Base-by-base conservation (phyloP, 2,888 invertebrate genomes). In the Rotaria socialis region DNA sequence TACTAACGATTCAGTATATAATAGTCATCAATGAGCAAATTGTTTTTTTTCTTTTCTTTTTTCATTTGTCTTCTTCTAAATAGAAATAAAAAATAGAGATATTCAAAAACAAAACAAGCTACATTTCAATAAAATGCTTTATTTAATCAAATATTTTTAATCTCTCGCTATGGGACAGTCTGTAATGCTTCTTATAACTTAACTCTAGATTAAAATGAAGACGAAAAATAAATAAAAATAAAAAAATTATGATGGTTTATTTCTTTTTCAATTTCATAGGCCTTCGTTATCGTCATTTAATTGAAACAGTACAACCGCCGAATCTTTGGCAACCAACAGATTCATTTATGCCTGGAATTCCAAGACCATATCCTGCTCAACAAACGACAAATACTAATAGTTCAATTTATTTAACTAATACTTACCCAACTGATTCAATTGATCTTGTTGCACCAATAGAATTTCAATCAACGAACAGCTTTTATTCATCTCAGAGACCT, bases 301-400 rank as follows among this genome's bases (percentile, higher is more conserved):
- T 80, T n/a, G 80, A 80, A 80, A 80, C 80, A 80, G 80, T 80
- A 41, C 80, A 41, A 47, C 80, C 80, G n/a, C 80, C 80, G 1
- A 80, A 80, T 80, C 47, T 80, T 10, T 80, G 80, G 80, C 80
- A 80, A 47, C 80, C 43, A 80, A 43, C 41, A 24, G 80, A 80
- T 47, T 35, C 67, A 35, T 80, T 47, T 24, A 43, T 80, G 24
- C 24, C 47, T 47, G 80, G 80, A n/a, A 80, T 80, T 22, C 80
- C 47, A 47, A 22, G 80, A 80, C 47, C 80, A 47, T 80, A 41
- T 80, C 80, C 80, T 24, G 47, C 55, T 55, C 55, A 55, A 55
- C 55, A 55, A 22, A 22, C 55, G 22, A 22, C 22, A 55, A 55
- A 55, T 55, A 55, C 2, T 55, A 55, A 55, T 55, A 55, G 22